Evolutionary conservation across 2,113 vertebrate species (phyloP).

Genomic region (Actenoides lindsayi): DNA sequence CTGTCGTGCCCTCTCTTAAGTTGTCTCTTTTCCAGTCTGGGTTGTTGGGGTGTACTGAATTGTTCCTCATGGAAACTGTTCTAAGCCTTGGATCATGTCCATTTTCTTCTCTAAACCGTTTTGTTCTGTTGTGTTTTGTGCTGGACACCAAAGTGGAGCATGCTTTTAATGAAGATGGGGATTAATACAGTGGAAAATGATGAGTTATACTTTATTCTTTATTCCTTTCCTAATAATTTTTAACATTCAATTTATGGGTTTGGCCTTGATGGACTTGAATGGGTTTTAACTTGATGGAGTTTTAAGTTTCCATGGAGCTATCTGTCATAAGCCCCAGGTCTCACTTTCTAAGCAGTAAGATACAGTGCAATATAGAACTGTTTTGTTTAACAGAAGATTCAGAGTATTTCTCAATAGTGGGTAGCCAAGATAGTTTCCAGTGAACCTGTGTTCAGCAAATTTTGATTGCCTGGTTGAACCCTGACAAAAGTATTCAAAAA

Average conservation of each 20-base stretch:
- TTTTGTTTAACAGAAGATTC: neutral
- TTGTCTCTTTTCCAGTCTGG: neutral
- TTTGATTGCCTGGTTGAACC: neutral
- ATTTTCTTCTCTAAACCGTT: neutral
- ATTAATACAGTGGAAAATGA: neutral
- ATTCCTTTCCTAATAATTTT: neutral
- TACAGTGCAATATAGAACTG: neutral
- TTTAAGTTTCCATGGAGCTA: neutral
- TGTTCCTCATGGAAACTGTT: neutral
- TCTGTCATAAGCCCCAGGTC: neutral
- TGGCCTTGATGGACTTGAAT: neutral
- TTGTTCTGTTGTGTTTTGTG: neutral
- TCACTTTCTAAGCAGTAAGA: neutral
- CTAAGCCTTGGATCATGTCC: neutral
- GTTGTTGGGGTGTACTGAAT: neutral
- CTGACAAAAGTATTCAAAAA: neutral
- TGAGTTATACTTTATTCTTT: neutral
- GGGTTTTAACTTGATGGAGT: neutral
- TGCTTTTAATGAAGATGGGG: neutral
- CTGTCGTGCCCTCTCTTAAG: neutral
- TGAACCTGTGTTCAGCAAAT: neutral
- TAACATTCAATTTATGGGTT: neutral
- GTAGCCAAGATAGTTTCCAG: neutral
- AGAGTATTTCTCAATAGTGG: neutral
- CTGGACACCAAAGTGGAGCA: neutral